phyloP scores from a whole-genome alignment of 53 echinoderm and acorn worm species.

The Arbacia lixula region DNA sequence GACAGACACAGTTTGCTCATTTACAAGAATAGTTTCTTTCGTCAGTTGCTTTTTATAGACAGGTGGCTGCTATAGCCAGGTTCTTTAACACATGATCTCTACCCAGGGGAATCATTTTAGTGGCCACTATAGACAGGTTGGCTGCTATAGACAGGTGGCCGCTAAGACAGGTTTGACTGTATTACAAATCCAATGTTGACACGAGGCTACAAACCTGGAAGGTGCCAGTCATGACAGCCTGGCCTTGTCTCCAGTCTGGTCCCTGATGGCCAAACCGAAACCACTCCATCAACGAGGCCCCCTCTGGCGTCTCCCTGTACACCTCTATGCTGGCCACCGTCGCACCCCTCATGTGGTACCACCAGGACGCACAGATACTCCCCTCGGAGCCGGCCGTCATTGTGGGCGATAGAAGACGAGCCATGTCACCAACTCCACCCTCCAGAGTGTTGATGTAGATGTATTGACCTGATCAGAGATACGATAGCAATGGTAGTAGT shows the following conservation, averaged over 20 bases:
- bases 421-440: conserved; percentile 40
- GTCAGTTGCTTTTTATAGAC: no score
- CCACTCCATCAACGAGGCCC: conserved; percentile 32
- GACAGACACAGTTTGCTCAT: no score
- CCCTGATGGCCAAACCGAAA: conserved; percentile 75
- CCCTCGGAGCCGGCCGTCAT: conserved; percentile 49
- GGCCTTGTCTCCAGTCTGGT: conserved; percentile 69
- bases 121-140: no score
- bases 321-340: conserved; percentile 55
- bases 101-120: no score
- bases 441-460: conserved; percentile 61
- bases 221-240: conserved; percentile 49
- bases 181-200: no score
- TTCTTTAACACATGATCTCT: no score
- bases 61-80: no score
- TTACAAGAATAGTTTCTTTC: no score
- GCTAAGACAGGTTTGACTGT: no score
- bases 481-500: no score
- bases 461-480: conserved; percentile 70
- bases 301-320: conserved; percentile 33
- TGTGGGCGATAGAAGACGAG: conserved; percentile 51
- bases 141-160: no score
- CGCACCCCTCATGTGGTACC: conserved; percentile 94
- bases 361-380: conserved; percentile 63
- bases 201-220: no score